These are phyloP conservation scores for Alectura lathami DNA, from an alignment of 2,113 vertebrate genomes.

Conservation along the genomic window DNA sequence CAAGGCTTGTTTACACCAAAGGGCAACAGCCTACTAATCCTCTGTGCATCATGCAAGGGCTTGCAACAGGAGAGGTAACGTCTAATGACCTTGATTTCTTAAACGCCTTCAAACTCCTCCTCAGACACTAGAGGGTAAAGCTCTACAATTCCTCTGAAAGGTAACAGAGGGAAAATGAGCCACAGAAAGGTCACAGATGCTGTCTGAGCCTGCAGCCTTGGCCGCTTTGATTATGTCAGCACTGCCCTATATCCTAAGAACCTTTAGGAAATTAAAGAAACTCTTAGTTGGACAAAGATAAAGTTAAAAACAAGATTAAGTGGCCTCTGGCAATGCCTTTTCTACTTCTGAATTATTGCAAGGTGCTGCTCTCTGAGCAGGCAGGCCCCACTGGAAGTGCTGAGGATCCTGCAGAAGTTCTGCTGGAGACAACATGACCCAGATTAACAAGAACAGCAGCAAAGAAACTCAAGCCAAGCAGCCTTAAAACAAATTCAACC, in stretches of 20 bases:
- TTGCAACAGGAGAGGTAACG: slow-evolving; percentile 52
- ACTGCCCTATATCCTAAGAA: slow-evolving; percentile 46
- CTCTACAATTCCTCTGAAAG: slow-evolving; percentile 27
- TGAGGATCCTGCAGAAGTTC: background rate
- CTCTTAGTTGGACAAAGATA: slow-evolving; percentile 6
- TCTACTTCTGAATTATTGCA: background rate
- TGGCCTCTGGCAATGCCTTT: slow-evolving; percentile 24
- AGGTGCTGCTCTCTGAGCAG: background rate
- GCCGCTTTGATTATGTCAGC: slow-evolving; percentile 50
- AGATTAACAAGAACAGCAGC: background rate
- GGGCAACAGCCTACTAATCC: slow-evolving; percentile 55
- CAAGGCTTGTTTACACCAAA: slow-evolving; percentile 63
- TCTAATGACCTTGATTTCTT: slow-evolving; percentile 60
- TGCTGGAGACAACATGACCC: background rate
- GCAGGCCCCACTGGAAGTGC: background rate
- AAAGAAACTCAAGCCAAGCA: background rate
- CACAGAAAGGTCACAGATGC: background rate
- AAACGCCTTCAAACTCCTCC: slow-evolving; percentile 53
- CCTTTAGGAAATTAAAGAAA: slow-evolving; percentile 60
- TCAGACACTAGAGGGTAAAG: slow-evolving; percentile 57
- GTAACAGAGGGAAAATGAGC: slow-evolving; percentile 39
- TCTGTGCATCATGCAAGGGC: slow-evolving; percentile 52
- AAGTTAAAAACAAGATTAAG: slow-evolving; percentile 25
- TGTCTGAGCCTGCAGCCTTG: slow-evolving; percentile 16
- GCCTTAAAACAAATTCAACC: background rate